A percentile compares a stretch with the other conserved stretches of the same genome.
Evolutionary conservation across 2,797 vertebrate species (phyloP).

Genomic region (Vespertilio murinus): DNA sequence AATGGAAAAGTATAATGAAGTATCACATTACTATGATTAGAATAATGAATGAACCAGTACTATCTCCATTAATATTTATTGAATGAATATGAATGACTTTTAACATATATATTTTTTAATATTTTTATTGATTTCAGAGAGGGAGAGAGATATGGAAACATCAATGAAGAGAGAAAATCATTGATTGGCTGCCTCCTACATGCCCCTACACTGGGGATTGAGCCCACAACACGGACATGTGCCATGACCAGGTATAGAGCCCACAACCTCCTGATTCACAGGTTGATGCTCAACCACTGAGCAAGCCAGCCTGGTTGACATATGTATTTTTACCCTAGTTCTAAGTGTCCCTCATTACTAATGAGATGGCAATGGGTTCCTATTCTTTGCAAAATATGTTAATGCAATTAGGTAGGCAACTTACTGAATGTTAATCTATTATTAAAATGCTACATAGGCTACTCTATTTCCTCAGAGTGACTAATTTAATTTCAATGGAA

Average conservation of each 20-base stretch:
- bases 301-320: background rate
- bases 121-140: too few species aligned
- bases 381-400: background rate
- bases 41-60: background rate
- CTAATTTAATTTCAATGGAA: background rate
- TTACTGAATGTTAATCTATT: background rate
- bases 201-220: too few species aligned
- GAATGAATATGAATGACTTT: background rate
- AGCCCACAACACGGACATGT: too few species aligned
- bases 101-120: background rate
- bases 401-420: background rate
- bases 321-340: background rate
- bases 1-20: background rate
- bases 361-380: background rate
- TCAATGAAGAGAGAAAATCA: too few species aligned
- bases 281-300: too few species aligned
- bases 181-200: too few species aligned
- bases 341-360: background rate
- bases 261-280: too few species aligned
- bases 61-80: background rate
- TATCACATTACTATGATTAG: background rate
- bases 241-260: too few species aligned
- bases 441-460: background rate
- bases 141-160: too few species aligned
- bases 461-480: background rate